Conservation (phyloP, 2,888 invertebrate species). For the Mythimna loreyi region DNA sequence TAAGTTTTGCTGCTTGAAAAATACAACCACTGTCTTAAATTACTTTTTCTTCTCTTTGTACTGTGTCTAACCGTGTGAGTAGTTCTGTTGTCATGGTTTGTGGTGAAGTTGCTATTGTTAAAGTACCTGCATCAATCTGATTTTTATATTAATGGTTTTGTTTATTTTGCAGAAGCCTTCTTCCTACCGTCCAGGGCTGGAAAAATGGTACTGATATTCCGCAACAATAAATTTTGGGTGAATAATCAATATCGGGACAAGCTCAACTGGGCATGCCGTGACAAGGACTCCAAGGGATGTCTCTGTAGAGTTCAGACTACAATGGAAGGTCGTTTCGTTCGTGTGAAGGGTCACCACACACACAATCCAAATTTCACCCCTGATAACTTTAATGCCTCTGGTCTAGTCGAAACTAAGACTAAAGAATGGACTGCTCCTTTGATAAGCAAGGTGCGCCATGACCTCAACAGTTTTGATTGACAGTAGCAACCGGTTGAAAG, state of each 20-base stretch:
- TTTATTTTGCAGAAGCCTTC: conserved; percentile 81
- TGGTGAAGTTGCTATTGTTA: background rate
- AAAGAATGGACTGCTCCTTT: conserved; percentile 66
- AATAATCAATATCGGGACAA: conserved; percentile 87
- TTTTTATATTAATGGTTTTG: conserved; percentile 26
- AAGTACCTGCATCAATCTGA: background rate
- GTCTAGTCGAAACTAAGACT: conserved; percentile 66
- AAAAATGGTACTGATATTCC: conserved; percentile 86
- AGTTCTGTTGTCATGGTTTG: conserved; percentile 1
- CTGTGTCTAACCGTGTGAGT: background rate
- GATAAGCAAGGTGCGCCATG: conserved; percentile 38
- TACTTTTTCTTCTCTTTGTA: background rate
- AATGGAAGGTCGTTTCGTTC: conserved; percentile 84
- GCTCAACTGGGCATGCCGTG: conserved; percentile 88
- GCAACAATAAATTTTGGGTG: conserved; percentile 87
- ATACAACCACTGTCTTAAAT: background rate
- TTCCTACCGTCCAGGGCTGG: conserved; percentile 87
- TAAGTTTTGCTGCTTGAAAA: background rate
- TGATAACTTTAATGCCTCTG: conserved; percentile 79
- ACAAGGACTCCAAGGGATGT: conserved; percentile 85
- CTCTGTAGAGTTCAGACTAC: conserved; percentile 88
- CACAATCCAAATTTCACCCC: conserved; percentile 86
- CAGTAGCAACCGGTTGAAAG: background rate
- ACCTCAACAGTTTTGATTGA: conserved; percentile 48
- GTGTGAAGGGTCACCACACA: conserved; percentile 83